phyloP scores from a whole-genome alignment of 2,888 invertebrate genomes.

The Mesochorus sp. region DNA sequence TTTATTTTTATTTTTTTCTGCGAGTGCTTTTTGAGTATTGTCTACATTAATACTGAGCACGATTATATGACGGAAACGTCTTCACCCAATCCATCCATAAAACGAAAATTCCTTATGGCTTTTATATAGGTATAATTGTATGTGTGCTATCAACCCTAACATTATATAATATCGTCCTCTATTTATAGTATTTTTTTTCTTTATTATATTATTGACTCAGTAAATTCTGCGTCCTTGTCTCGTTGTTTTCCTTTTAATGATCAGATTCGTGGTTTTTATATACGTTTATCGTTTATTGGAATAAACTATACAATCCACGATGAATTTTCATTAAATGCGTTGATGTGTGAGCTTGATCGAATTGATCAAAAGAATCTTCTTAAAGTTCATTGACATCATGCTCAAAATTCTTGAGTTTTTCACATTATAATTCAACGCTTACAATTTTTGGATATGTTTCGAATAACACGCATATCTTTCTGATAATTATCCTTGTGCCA shows the following conservation, averaged over 20 bases:
- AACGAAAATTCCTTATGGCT: slow-evolving; percentile 47
- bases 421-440: too few relatives aligned
- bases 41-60: slow-evolving; percentile 61
- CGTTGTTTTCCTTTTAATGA: slow-evolving; percentile 48
- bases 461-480: neutral
- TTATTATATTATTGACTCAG: slow-evolving; percentile 48
- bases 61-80: slow-evolving; percentile 19
- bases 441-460: neutral
- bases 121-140: neutral
- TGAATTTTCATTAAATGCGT: slow-evolving; percentile 21
- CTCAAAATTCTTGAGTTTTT: too few relatives aligned
- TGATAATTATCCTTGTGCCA: neutral
- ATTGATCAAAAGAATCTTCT: slow-evolving; percentile 37
- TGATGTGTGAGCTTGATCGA: slow-evolving; percentile 4
- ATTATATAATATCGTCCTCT: slow-evolving; percentile 15
- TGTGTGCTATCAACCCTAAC: slow-evolving; percentile 35
- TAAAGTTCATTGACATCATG: too few relatives aligned
- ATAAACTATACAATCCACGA: slow-evolving; percentile 5
- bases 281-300: slow-evolving; percentile 3
- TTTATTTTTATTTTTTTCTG: slow-evolving; percentile 4
- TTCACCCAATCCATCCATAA: slow-evolving; percentile 7
- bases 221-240: slow-evolving; percentile 33
- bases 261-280: slow-evolving; percentile 17
- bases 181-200: slow-evolving; percentile 11
- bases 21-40: slow-evolving; percentile 47